phyloP scores from a whole-genome alignment of 2,797 vertebrate genomes.

The Selene dorsalis region DNA sequence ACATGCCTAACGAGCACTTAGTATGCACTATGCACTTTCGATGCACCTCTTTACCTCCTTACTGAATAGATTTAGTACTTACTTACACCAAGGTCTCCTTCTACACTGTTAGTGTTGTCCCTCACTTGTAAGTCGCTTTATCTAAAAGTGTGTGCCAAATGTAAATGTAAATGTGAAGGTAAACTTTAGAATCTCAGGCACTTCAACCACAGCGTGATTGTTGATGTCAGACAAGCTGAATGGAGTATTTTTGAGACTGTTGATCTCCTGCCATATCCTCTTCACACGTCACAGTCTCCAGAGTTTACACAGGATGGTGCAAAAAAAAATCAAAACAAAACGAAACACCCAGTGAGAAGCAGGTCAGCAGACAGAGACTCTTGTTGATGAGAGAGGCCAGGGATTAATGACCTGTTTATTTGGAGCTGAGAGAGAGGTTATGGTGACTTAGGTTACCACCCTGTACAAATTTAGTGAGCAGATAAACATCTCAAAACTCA shows the following conservation, averaged over 20 bases:
- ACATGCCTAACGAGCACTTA: too few relatives aligned
- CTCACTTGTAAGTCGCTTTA: neutral
- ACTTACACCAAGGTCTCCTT: neutral
- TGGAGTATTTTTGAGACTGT: neutral
- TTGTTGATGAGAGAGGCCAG: neutral
- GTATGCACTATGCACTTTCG: too few relatives aligned
- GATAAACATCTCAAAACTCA: neutral
- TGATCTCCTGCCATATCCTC: neutral
- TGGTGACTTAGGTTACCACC: neutral
- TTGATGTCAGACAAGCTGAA: neutral
- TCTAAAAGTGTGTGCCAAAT: too few relatives aligned
- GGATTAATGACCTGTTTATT: neutral
- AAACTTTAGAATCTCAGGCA: neutral
- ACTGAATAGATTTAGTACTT: neutral
- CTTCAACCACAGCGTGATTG: neutral
- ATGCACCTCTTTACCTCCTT: neutral
- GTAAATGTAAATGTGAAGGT: neutral
- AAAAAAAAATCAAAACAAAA: neutral
- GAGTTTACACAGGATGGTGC: neutral
- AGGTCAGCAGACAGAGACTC: neutral
- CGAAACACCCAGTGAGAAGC: neutral
- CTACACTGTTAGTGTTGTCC: neutral
- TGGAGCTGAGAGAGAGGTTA: neutral
- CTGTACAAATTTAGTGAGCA: neutral
- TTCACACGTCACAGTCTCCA: neutral